A percentile compares a stretch with the other conserved stretches of the same genome.
phyloP scores from a whole-genome alignment of 1,140 invertebrate species.

The Magallana ariakensis region DNA sequence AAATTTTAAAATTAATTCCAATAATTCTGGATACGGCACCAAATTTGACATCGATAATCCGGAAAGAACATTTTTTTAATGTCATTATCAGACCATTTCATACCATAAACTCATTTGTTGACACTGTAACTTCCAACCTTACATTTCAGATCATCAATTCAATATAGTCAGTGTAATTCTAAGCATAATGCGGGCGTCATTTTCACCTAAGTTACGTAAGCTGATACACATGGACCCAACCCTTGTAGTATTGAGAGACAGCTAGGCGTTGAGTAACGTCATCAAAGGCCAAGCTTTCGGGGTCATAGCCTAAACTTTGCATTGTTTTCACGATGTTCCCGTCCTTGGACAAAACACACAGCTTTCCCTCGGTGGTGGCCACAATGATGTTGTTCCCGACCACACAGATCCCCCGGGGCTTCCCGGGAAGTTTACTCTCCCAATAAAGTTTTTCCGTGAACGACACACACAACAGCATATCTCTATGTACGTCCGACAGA shows the following conservation, averaged over 20 bases:
- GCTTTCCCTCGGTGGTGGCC: background rate
- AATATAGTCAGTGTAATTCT: too few species aligned
- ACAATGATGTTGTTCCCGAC: constrained; percentile 24
- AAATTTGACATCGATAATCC: too few species aligned
- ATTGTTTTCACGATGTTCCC: background rate
- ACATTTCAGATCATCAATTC: too few species aligned
- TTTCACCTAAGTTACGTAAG: background rate
- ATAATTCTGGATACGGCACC: too few species aligned
- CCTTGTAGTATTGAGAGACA: constrained; percentile 39
- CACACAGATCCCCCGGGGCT: constrained; percentile 21
- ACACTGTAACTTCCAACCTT: too few species aligned
- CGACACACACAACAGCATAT: constrained; percentile 37
- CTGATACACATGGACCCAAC: constrained; percentile 21
- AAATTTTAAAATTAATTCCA: too few species aligned
- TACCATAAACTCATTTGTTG: too few species aligned
- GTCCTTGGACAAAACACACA: constrained; percentile 21
- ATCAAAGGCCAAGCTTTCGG: constrained; percentile 19
- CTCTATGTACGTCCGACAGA: constrained; percentile 29
- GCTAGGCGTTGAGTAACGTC: background rate
- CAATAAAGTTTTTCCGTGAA: constrained; percentile 31
- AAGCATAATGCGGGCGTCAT: too few species aligned
- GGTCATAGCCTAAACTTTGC: constrained; percentile 16
- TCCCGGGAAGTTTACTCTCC: constrained; percentile 6
- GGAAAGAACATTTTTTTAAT: too few species aligned
- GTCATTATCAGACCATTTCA: too few species aligned